These are phyloP conservation scores for Acrocephalus scirpaceus DNA, from an alignment of 2,797 vertebrate genomes.

Conservation along the genomic window DNA sequence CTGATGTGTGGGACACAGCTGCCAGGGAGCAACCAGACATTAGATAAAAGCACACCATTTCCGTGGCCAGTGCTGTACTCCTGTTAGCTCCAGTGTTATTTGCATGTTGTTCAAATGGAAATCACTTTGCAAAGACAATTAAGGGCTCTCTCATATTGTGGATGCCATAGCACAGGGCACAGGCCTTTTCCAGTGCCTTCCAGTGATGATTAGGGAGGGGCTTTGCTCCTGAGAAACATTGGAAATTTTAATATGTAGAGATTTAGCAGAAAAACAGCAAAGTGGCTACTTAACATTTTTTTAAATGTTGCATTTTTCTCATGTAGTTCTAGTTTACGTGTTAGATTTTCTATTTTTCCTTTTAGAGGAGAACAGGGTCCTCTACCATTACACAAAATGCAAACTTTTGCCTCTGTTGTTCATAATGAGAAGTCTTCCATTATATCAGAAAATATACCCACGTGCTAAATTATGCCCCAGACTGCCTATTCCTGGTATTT, in stretches of 20 bases:
- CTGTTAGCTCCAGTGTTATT: too few relatives aligned
- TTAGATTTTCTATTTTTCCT: not conserved
- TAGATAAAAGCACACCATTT: not conserved
- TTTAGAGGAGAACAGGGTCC: not conserved
- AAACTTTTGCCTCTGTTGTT: not conserved
- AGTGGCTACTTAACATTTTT: not conserved
- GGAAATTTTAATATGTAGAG: not conserved
- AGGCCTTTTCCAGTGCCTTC: not conserved
- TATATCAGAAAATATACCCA: not conserved
- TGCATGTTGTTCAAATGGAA: not conserved
- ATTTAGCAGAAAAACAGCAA: not conserved
- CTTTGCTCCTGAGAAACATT: not conserved
- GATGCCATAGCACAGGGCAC: not conserved
- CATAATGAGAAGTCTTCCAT: not conserved
- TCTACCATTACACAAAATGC: not conserved
- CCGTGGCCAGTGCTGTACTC: not conserved
- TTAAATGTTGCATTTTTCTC: not conserved
- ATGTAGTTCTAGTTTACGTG: accelerated
- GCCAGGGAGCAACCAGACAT: not conserved
- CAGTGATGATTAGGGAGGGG: not conserved
- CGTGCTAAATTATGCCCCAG: not conserved
- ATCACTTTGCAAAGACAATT: not conserved
- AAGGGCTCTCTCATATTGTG: not conserved
- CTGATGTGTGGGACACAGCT: not conserved
- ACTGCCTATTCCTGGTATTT: not conserved